phyloP scores from a whole-genome alignment of 37 sponge, comb jelly and placozoan genomes.

The Cliona cf. orientalis region DNA sequence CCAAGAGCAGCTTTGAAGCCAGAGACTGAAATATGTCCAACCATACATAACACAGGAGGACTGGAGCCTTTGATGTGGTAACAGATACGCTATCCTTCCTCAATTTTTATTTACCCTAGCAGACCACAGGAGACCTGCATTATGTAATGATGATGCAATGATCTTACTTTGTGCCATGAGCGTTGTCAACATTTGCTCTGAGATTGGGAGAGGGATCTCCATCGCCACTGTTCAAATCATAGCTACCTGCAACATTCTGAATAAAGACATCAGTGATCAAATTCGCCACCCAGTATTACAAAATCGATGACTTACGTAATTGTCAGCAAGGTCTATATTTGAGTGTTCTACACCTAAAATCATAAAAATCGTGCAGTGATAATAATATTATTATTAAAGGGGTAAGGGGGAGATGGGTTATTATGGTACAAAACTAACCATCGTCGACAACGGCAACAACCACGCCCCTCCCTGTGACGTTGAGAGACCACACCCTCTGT shows the following conservation, averaged over 20 bases:
- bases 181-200: conserved; percentile 25
- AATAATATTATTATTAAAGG: too few species aligned
- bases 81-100: background rate
- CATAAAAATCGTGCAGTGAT: too few species aligned
- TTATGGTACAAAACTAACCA: too few species aligned
- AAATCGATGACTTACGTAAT: too few species aligned
- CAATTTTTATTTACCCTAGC: background rate
- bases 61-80: background rate
- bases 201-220: conserved; percentile 65
- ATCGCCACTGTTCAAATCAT: conserved; percentile 76
- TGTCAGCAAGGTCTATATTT: too few species aligned
- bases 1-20: too few species aligned
- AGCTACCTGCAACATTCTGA: conserved; percentile 51
- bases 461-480: conserved; percentile 59
- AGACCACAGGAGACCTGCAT: background rate
- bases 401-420: too few species aligned
- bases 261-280: too few species aligned
- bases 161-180: conserved; percentile 79
- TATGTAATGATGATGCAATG: background rate
- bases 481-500: conserved; percentile 35
- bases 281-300: background rate
- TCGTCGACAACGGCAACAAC: conserved; percentile 68
- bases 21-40: background rate
- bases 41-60: too few species aligned
- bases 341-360: too few species aligned